Percentiles rank a stretch among this genome's conserved stretches.
Conservation (phyloP, 2,888 invertebrate genomes). For the Campopleginae sp. region DNA sequence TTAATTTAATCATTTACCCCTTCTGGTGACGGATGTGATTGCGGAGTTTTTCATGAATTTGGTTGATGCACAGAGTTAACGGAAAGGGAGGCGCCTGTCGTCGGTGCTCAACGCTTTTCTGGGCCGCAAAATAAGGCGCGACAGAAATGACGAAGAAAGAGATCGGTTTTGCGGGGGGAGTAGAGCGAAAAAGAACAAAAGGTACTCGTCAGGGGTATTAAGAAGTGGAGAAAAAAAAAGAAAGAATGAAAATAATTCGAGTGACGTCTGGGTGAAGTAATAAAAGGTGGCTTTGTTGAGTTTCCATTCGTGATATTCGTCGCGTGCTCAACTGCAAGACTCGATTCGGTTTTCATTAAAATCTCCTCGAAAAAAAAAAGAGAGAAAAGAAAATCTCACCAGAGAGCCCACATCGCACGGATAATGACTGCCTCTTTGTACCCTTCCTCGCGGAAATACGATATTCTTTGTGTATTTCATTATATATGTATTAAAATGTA, state of each 20-base stretch:
- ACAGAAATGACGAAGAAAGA: constrained; percentile 19
- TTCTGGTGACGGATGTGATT: constrained; percentile 12
- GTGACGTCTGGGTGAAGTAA: constrained; percentile 38
- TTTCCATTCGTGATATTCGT: constrained; percentile 47
- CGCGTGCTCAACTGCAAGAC: constrained; percentile 28
- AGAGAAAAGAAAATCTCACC: not conserved
- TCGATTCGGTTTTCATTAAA: constrained; percentile 46
- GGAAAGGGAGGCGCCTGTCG: constrained; percentile 2
- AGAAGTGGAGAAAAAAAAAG: constrained; percentile 20
- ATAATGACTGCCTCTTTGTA: constrained; percentile 37
- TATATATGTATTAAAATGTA: not conserved
- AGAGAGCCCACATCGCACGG: constrained; percentile 15
- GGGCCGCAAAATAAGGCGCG: constrained; percentile 12
- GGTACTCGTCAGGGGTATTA: constrained; percentile 13
- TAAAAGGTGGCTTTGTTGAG: constrained; percentile 45
- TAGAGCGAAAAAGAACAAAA: constrained; percentile 41
- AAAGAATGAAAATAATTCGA: constrained; percentile 45
- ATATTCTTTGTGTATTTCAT: constrained; percentile 33
- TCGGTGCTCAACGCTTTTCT: not conserved
- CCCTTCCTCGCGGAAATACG: constrained; percentile 23
- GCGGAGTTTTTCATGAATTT: constrained; percentile 41
- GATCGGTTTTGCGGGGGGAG: constrained; percentile 13
- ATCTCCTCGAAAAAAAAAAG: not conserved
- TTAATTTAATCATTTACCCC: constrained; percentile 1
- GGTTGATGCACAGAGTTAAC: not conserved